Evolutionary conservation across 2,888 invertebrate genomes (phyloP), one percentile per base, ranked within the genome.

Genomic region (Drosophila multiciliata): DNA sequence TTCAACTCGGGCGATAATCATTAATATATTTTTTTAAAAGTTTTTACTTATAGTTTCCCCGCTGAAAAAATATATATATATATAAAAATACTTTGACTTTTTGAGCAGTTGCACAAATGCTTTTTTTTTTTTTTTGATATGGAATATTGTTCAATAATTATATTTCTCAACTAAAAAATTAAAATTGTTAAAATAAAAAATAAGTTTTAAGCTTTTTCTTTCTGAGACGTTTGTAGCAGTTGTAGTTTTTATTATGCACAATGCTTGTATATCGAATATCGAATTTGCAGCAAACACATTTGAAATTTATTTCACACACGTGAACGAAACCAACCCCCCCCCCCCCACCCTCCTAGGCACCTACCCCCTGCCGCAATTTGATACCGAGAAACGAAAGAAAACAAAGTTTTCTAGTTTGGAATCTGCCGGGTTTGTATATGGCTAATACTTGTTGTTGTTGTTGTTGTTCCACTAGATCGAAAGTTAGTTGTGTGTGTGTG

Each of bases 281-380:
- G 70, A 73, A 55, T 68, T 70, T 70, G 26, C 54, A 23, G 62
- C 52, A 62, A 72, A 65, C 66, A 61, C 11, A 38, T 71, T 87
- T 79, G 67, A 75, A 89, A 89, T 89, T 83, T 89, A 89, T 89
- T 85, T 89, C 64, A 76, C 74, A 77, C 82, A 79, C 88, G 90
- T 83, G 83, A 88, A 61, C 72, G 40, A 66, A 65, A 36, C 32
- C 11, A 15, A 7, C 35, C 12, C 15, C 9, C 26, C 12, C 38
- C 12, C 23, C 20, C 23, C 7, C n/a, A 20, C 0, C 23, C 9
- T 9, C 5, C n/a, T 2, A 26, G 1, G 23, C n/a, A 2, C n/a
- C 17, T 11, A 1, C 4, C n/a, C 35, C 20, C 2, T 20, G 2
- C 29, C 23, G 23, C 23, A 40, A 40, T n/a, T 40, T n/a, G 9